phyloP scores from a whole-genome alignment of 2,888 invertebrate genomes.

The Bombylius major region DNA sequence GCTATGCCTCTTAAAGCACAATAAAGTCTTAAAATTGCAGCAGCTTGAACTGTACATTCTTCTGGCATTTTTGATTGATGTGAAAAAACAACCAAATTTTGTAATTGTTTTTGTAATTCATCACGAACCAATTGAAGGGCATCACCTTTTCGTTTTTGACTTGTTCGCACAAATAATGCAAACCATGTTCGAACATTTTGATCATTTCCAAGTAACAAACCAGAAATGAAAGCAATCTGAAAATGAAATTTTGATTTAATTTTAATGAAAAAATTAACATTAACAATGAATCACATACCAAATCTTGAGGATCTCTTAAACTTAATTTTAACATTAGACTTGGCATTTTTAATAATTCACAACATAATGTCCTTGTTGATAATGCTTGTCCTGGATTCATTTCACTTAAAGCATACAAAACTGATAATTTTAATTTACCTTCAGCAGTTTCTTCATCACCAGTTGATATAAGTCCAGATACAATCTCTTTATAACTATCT shows the following conservation, averaged over 20 bases:
- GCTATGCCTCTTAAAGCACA: slow-evolving; percentile 89
- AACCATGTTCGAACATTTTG: slow-evolving; percentile 86
- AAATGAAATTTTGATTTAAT: not conserved
- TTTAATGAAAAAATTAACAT: not conserved
- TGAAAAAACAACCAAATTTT: slow-evolving; percentile 49
- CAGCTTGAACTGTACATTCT: slow-evolving; percentile 66
- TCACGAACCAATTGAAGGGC: slow-evolving; percentile 48
- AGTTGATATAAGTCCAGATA: slow-evolving; percentile 69
- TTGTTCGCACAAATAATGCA: slow-evolving; percentile 73
- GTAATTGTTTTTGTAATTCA: slow-evolving; percentile 60
- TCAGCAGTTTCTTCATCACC: slow-evolving; percentile 82
- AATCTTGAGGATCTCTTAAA: slow-evolving; percentile 50
- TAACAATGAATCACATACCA: slow-evolving; percentile 32
- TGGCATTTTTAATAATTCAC: slow-evolving; percentile 80
- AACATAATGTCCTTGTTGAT: slow-evolving; percentile 73
- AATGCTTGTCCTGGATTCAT: slow-evolving; percentile 84
- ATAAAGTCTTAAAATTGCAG: slow-evolving; percentile 78
- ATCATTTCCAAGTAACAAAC: slow-evolving; percentile 79
- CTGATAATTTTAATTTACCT: slow-evolving; percentile 59
- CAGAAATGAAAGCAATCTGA: slow-evolving; percentile 73
- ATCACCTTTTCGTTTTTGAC: slow-evolving; percentile 56
- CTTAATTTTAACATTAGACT: slow-evolving; percentile 76
- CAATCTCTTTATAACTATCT: slow-evolving; percentile 84
- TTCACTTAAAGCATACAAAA: slow-evolving; percentile 68
- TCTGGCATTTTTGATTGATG: slow-evolving; percentile 48